These are phyloP conservation scores for Henicopernis longicauda DNA, from an alignment of 2,113 vertebrate species.

Conservation along the genomic window DNA sequence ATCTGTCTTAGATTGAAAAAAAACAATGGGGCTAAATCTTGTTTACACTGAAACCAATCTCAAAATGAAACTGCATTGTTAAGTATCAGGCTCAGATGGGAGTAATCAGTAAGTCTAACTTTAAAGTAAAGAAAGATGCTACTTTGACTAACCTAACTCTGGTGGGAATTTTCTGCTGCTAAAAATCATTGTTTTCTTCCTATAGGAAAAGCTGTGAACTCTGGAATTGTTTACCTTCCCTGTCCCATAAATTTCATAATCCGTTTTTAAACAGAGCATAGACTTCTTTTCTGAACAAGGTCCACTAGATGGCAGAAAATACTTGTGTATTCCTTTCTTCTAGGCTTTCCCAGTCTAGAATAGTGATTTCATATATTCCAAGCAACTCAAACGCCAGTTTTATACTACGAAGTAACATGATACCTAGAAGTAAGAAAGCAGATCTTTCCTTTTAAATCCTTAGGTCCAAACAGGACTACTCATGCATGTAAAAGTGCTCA, in stretches of 20 bases:
- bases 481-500: neutral
- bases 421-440: neutral
- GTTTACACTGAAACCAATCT: neutral
- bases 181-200: neutral
- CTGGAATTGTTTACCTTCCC: neutral
- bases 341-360: neutral
- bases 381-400: neutral
- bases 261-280: neutral
- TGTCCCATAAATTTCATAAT: neutral
- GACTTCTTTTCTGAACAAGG: neutral
- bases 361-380: neutral
- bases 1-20: neutral
- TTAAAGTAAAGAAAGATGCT: neutral
- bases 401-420: neutral
- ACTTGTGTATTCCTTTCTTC: neutral
- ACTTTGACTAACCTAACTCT: neutral
- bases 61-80: neutral
- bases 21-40: neutral
- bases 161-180: neutral
- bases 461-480: neutral
- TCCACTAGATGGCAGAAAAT: slow-evolving; percentile 59
- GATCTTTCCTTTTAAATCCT: neutral
- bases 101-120: neutral
- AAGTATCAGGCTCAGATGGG: neutral
- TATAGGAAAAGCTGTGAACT: neutral